Evolutionary conservation across 1,140 invertebrate species (phyloP), one percentile per base, ranked within the genome.

Genomic region (Ectropis grisescens): DNA sequence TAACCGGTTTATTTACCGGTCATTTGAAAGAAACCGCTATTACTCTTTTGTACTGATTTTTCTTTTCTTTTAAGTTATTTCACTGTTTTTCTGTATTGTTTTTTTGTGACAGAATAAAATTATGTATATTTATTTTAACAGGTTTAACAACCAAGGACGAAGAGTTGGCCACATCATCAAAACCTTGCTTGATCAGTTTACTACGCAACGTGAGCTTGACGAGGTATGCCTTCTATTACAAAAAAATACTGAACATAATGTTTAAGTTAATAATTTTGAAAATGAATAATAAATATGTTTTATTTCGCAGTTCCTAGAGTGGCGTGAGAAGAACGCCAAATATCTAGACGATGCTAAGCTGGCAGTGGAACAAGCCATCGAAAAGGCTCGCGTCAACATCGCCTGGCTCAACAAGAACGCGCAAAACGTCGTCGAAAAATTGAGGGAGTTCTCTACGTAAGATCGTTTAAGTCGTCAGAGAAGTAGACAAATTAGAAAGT

Each of bases 361-460:
- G 5, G 31, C 56, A 0, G 57, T 80, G 4, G 41, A 54, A 1
- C 75, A 80, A 29, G 75, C 57, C 6, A 50, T 75, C 0, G 75
- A 80, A 43, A 54, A 47, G 12, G 75, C 75, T 0, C 28, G 47
- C 1, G 67, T 75, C 23, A 80, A 80, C 58, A 75, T 80, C 19
- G 57, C 50, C 27, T 80, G 75, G 75, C 15, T 74, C 10, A 11
- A 16, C 7, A 51, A 31, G 5, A 58, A 80, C 44, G 42, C 37
- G 23, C 31, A 43, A 0, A 10, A 27, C 1, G 68, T 80, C 15
- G 57, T 75, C 13, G 51, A 57, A 7, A 57, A 65, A 11, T 45
- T 80, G 6, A 26, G 72, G 13, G 58, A 74, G 22, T 56, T 55
- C 33, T 51, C 71, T 26, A 41, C 41, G 71, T 80, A 71, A 79